Evolutionary conservation across 2,113 vertebrate genomes (phyloP).

Genomic region (Gymnogyps californianus): DNA sequence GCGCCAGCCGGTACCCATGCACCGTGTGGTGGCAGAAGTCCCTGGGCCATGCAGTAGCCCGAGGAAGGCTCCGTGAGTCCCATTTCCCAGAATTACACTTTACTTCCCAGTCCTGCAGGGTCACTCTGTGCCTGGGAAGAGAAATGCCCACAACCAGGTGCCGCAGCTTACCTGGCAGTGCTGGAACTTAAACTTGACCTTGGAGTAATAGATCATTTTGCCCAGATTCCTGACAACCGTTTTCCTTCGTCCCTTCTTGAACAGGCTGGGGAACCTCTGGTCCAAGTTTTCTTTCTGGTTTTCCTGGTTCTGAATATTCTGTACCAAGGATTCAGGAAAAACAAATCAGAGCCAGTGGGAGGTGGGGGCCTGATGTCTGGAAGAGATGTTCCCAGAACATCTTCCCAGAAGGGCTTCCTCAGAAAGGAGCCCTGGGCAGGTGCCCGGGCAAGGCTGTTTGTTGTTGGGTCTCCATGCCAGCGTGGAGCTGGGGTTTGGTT

Average conservation of each 20-base stretch:
- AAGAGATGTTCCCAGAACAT: background rate
- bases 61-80: rapidly evolving
- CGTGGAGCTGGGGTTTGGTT: background rate
- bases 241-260: conserved; percentile 70
- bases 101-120: background rate
- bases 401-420: background rate
- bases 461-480: background rate
- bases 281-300: conserved; percentile 81
- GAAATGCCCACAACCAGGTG: background rate
- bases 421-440: background rate
- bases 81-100: background rate
- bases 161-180: conserved; percentile 84
- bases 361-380: background rate
- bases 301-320: conserved; percentile 61
- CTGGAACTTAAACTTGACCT: conserved; percentile 89
- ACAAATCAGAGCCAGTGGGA: background rate
- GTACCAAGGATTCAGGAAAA: background rate
- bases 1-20: rapidly evolving
- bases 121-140: rapidly evolving
- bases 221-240: conserved; percentile 84
- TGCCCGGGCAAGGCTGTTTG: background rate
- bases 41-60: background rate
- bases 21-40: background rate
- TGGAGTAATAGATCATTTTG: conserved; percentile 90
- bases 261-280: conserved; percentile 74